Evolutionary conservation across 2,113 vertebrate genomes (phyloP), one percentile per base, ranked within the genome.

Genomic region (Fulica atra): DNA sequence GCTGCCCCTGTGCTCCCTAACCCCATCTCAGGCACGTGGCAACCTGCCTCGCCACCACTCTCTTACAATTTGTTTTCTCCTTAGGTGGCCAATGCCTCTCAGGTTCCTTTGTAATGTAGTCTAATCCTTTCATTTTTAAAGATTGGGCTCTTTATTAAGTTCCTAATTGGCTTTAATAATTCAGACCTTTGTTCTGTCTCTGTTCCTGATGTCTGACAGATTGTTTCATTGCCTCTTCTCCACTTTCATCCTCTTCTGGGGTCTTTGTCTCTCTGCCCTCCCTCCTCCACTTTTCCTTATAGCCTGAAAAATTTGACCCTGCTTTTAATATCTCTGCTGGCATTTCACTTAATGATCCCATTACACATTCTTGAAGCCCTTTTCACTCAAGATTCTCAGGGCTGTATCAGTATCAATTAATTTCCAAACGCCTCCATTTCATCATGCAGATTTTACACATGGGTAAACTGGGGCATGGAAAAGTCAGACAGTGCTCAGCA

Each of bases 291-390:
- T 88, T 83, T 81, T 88, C 77, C 69, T 91, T 57, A 11, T 9
- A 76, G 53, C 72, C 82, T 77, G 50, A 71, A 80, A 92, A 83
- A 46, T 40, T 50, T 96, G 73, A 94, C 89, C 89, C 84, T 66
- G 23, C 86, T 80, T 88, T 94, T 95, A 93, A 74, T 96, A 60
- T 29, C 69, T 93, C 81, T 91, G 86, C 89, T 95, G 91, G 54
- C 88, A 92, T 94, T 96, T 94, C 79, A 69, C 50, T 97, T 95
- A 92, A 97, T 95, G 93, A 91, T 88, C 61, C 83, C 65, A 65
- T 94, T 95, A 94, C 42, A 73, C n/a, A 33, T 92, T 81, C 76
- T 48, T 46, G 56, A 61, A 86, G n/a, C 64, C 68, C 54, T 93
- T 94, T 91, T 91, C 56, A 46, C 26, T 78, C 71, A 72, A 46